Base-by-base conservation (phyloP, 2,113 vertebrate species). In the Pithys albifrons region DNA sequence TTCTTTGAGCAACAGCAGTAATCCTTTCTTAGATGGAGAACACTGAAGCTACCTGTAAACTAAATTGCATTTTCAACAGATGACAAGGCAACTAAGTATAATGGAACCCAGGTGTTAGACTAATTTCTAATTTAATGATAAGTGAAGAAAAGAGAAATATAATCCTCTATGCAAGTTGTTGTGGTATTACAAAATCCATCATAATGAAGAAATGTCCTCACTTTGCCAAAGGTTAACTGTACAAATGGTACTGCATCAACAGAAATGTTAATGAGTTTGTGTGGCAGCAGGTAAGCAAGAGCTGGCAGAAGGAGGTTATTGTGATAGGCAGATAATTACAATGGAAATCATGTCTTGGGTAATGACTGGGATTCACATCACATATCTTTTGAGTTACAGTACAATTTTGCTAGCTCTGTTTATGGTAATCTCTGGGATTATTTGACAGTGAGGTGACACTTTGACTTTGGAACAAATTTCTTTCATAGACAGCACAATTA, bases 371-470 rank as follows among this genome's bases (percentile, higher is more conserved):
- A 98, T 98, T 98, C 97, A 91, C 91, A 96, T 96, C 96, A 96
- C 97, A 98, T 97, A 93, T 94, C 97, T 97, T 93, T 91, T 93
- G 93, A 94, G 94, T 91, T 97, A 97, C 85, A 92, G 89, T 64
- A 93, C 95, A 98, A 95, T 98, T 97, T 97, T 3, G 7, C 85
- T 51, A 82, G 96, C 91, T 95, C 95, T 97, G 92, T 97, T 97
- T 97, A 97, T 90, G 93, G 94, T 96, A 95, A 98, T 97, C 96
- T 96, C 83, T 85, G 87, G 95, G 96, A 98, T 98, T 98, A 97
- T 97, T 97, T 97, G 97, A 97, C 97, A 97, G 96, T 88, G 98
- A 97, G 96, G 91, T 97, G 97, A 97, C 97, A 98, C 94, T 97
- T 97, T 97, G 93, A 98, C 96, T 97, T 98, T 96, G 95, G 61